Evolutionary conservation across 2,888 invertebrate species (phyloP), one percentile per base, ranked within the genome.

Genomic region (Xestia c-nigrum): DNA sequence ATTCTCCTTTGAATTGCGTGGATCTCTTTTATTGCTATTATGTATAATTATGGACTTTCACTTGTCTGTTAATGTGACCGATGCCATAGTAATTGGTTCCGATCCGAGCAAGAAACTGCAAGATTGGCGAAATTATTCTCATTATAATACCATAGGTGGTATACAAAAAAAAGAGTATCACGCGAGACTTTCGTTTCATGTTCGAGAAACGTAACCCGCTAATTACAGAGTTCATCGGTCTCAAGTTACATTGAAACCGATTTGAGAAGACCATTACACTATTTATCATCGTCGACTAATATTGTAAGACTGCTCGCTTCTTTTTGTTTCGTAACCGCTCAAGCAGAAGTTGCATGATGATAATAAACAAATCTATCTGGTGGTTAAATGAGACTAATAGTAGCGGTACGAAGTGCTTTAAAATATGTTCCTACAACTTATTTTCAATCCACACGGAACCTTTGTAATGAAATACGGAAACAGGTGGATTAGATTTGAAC

Each of bases 41-140:
- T 72, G 59, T 87, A 88, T 90, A 93, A 95, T 95, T 94, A 93
- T 89, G 82, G 85, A 93, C 95, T 96, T 95, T 96, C 95, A 93
- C 95, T 93, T 89, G 89, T 89, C 91, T 89, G 90, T 89, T 91
- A 91, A 91, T 91, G 88, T 90, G 90, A 90, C 89, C 90, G 91
- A 94, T 93, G 90, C 91, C 87, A 89, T 89, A 91, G 93, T 95
- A 95, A 95, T 95, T 94, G 94, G 92, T 88, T 87, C 85, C 50
- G 76, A 78, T 82, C 43, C 86, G 89, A 91, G 90, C 91, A 91
- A 92, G 92, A 92, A 92, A 91, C 88, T 85, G 86, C 88, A 87
- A 86, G 85, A 87, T 88, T 89, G 89, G 89, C 90, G 90, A 94
- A 95, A 95, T 94, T 92, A 93, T 93, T 92, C 90, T 90, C 91